Conservation (phyloP, 2,797 vertebrate genomes). For the Buceros bicornis region DNA sequence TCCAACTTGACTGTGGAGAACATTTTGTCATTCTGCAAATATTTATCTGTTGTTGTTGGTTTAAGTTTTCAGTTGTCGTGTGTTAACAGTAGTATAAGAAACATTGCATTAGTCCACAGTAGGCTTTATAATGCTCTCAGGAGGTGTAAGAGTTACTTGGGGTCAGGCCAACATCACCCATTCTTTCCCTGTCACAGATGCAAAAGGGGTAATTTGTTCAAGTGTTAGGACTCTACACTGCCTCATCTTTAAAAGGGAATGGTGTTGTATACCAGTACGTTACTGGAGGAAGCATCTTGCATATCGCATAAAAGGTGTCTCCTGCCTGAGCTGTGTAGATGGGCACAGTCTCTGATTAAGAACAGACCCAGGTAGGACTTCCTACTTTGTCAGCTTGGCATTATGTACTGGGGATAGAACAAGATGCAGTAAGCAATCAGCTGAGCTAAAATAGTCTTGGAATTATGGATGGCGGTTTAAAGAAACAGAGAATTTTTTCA, state of each 20-base stretch:
- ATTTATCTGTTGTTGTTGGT: not conserved
- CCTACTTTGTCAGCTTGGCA: fast-evolving
- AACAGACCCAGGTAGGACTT: not conserved
- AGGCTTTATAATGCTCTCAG: not conserved
- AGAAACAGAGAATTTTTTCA: not conserved
- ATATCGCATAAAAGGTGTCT: not conserved
- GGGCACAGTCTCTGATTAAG: not conserved
- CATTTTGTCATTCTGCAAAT: not conserved
- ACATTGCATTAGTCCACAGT: not conserved
- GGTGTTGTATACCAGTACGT: not conserved
- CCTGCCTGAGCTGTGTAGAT: not conserved
- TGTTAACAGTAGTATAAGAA: not conserved
- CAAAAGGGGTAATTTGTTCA: not conserved
- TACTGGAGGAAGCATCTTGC: not conserved
- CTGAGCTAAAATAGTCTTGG: not conserved
- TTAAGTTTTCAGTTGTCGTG: not conserved
- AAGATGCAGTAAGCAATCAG: not conserved
- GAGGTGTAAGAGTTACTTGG: not conserved
- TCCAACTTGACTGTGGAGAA: not conserved
- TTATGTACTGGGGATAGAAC: not conserved
- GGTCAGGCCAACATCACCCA: not conserved
- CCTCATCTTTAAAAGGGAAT: not conserved
- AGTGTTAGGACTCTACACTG: fast-evolving
- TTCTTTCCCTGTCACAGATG: not conserved
- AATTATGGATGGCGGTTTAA: not conserved